Evolutionary conservation across 2,113 vertebrate species (phyloP).

Genomic region (Calidris pygmaea): DNA sequence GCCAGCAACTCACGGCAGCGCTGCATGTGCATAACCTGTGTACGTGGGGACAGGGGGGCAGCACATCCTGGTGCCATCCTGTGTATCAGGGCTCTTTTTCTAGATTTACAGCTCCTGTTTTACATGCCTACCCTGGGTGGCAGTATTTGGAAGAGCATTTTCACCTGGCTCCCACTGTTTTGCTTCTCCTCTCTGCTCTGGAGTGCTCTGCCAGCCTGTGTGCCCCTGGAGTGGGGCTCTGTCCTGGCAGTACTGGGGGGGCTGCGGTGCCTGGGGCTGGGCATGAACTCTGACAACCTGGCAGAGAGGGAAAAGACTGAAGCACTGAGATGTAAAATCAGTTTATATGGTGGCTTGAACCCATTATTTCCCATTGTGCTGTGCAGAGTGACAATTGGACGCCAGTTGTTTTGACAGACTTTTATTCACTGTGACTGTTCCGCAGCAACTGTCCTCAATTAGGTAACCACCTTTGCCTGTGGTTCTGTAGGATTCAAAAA

Average conservation of each 20-base stretch:
- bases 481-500: neutral
- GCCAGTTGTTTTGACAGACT: neutral
- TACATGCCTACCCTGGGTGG: neutral
- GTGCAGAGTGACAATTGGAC: neutral
- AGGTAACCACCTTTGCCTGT: neutral
- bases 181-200: neutral
- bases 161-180: neutral
- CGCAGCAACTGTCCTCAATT: neutral
- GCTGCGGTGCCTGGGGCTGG: neutral
- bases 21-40: accelerated
- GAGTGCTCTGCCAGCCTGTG: neutral
- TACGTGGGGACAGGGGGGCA: too few relatives aligned
- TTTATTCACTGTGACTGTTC: neutral
- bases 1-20: neutral
- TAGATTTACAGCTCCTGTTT: neutral
- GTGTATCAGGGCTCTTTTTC: neutral
- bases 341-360: neutral
- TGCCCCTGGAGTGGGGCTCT: neutral
- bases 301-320: neutral
- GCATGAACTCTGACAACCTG: neutral
- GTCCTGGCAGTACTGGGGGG: neutral
- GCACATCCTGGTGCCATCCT: neutral
- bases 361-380: neutral
- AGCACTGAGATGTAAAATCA: neutral
- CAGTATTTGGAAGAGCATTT: neutral